Conservation (phyloP, 1,140 invertebrate genomes). For the Heterodera carotae region DNA sequence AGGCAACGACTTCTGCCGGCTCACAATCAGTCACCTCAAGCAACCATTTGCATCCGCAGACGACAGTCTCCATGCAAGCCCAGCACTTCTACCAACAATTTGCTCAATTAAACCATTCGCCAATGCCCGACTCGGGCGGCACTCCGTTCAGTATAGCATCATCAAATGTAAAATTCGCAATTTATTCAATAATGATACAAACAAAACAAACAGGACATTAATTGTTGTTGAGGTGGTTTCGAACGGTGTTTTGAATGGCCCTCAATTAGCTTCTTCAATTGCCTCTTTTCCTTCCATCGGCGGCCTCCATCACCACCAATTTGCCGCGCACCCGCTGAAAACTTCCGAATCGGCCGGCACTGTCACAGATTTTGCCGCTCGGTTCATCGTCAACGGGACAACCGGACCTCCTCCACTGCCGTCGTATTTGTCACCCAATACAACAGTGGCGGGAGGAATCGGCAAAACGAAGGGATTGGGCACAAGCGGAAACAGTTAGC, state of each 20-base stretch:
- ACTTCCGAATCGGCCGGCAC: conserved; percentile 11
- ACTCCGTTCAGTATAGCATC: conserved; percentile 1
- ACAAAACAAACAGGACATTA: background rate
- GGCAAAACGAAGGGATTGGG: conserved; percentile 8
- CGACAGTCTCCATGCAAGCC: background rate
- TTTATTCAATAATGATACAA: too few species aligned
- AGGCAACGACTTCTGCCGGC: conserved; percentile 9
- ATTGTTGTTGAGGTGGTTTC: conserved; percentile 16
- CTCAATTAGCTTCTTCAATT: background rate
- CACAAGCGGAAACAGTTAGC: conserved; percentile 10
- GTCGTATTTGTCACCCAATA: background rate
- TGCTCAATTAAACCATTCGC: conserved; percentile 10
- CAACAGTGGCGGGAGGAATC: background rate
- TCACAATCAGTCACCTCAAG: background rate
- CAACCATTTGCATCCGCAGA: conserved; percentile 27
- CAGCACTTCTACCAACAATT: conserved; percentile 24
- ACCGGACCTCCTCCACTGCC: background rate
- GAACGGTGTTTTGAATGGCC: conserved; percentile 23
- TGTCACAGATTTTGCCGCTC: conserved; percentile 2
- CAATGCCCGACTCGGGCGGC: background rate
- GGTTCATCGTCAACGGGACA: conserved; percentile 11
- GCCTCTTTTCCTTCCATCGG: background rate
- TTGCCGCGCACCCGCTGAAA: background rate
- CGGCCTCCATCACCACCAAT: conserved; percentile 9
- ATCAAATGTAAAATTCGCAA: conserved; percentile 1